phyloP scores from a whole-genome alignment of 2,888 invertebrate species.

The Hypomecis punctinalis region DNA sequence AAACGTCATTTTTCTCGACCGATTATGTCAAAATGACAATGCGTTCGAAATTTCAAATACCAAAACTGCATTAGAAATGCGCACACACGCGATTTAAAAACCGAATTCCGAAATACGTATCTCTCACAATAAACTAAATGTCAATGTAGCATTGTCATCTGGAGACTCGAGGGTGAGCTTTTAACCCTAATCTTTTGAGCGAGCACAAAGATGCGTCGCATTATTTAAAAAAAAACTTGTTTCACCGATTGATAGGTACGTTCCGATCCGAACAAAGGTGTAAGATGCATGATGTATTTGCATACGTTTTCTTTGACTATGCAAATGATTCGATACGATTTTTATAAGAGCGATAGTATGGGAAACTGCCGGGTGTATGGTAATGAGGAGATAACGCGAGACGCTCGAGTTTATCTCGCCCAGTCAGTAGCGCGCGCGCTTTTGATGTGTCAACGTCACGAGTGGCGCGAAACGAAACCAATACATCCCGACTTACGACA shows the following conservation, averaged over 20 bases:
- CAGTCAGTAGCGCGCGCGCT: constrained; percentile 80
- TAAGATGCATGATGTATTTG: constrained; percentile 72
- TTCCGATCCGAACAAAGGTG: constrained; percentile 74
- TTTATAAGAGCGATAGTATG: constrained; percentile 64
- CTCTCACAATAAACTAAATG: constrained; percentile 67
- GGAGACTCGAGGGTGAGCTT: constrained; percentile 59
- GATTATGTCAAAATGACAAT: constrained; percentile 50
- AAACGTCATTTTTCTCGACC: constrained; percentile 46
- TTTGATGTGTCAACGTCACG: constrained; percentile 71
- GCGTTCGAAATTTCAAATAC: constrained; percentile 52
- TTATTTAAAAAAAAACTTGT: constrained; percentile 73
- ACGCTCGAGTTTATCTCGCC: constrained; percentile 69
- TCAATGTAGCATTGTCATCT: constrained; percentile 78
- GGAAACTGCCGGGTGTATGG: constrained; percentile 72
- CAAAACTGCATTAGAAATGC: constrained; percentile 61
- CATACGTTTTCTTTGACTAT: constrained; percentile 78
- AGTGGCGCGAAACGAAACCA: constrained; percentile 49
- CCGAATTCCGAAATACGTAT: constrained; percentile 71
- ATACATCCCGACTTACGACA: constrained; percentile 52
- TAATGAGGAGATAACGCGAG: constrained; percentile 78
- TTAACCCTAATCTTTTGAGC: constrained; percentile 76
- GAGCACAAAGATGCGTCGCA: constrained; percentile 68
- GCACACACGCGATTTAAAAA: constrained; percentile 67
- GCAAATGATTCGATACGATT: constrained; percentile 74
- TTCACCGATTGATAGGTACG: constrained; percentile 79